phyloP scores from a whole-genome alignment of 35 echinoderm and acorn worm genomes.

The Lytechinus variegatus region DNA sequence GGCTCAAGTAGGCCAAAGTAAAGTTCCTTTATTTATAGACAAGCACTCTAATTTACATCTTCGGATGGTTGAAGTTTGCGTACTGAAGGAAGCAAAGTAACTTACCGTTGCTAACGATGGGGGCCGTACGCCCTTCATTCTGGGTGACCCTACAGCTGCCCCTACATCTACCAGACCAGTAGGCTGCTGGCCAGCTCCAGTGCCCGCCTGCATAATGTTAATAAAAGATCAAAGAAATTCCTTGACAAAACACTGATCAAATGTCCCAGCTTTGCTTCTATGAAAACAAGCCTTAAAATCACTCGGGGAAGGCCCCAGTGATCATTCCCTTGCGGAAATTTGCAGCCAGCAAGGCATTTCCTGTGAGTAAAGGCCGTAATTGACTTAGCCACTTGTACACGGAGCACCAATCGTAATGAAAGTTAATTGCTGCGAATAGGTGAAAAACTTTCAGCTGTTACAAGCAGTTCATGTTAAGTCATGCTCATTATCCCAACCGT shows the following conservation, averaged over 20 bases:
- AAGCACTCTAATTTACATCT: no score
- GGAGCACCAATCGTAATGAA: neutral
- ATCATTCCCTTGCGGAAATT: conserved; percentile 32
- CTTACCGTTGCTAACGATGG: conserved; percentile 14
- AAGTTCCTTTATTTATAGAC: no score
- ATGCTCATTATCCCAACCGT: neutral
- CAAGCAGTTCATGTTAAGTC: neutral
- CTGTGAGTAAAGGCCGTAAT: conserved; percentile 44
- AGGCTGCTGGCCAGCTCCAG: neutral
- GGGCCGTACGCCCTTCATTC: conserved; percentile 39
- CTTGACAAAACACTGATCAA: neutral
- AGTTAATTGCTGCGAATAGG: conserved; percentile 3
- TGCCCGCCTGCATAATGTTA: conserved; percentile 35
- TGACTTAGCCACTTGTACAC: neutral
- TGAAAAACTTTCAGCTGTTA: neutral
- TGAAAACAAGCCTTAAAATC: neutral
- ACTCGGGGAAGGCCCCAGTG: neutral
- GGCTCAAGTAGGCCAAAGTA: no score
- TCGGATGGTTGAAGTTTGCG: no score
- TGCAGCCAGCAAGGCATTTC: conserved; percentile 21
- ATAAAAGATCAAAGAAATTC: conserved; percentile 3
- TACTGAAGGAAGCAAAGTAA: neutral
- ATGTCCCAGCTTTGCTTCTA: neutral
- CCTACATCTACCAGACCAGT: conserved; percentile 29
- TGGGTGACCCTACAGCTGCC: neutral